A percentile compares a stretch with the other conserved stretches of the same genome.
Conservation (phyloP, 2,797 vertebrate genomes). For the Petrocephalus schoutedeni region DNA sequence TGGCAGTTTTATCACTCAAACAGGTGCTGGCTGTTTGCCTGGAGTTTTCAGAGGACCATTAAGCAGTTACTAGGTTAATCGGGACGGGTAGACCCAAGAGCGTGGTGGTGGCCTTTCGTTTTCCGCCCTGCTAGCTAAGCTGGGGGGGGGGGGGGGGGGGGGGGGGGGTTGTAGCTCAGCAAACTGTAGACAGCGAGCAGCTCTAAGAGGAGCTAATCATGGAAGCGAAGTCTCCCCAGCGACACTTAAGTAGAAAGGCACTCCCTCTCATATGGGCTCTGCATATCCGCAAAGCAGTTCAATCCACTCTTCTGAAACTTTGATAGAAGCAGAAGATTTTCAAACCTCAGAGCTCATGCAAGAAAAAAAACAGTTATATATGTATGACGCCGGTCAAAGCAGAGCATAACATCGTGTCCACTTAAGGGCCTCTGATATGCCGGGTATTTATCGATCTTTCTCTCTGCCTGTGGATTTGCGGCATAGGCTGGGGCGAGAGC, state of each 20-base stretch:
- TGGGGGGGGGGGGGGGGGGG: neutral
- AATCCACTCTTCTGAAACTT: conserved; percentile 23
- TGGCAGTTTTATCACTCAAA: neutral
- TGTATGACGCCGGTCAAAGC: neutral
- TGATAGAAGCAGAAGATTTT: conserved; percentile 25
- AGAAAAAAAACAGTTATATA: neutral
- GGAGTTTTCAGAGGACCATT: neutral
- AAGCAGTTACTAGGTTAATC: conserved; percentile 32
- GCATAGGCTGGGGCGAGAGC: neutral
- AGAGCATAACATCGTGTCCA: neutral
- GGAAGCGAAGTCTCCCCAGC: neutral
- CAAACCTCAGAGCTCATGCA: conserved; percentile 29
- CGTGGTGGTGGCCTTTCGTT: neutral
- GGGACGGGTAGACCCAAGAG: neutral
- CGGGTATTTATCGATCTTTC: neutral
- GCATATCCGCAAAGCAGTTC: neutral
- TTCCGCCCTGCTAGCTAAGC: neutral
- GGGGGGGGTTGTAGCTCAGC: neutral
- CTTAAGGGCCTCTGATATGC: neutral
- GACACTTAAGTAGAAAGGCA: neutral
- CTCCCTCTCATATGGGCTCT: neutral
- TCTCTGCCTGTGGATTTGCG: neutral
- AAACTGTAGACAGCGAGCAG: neutral
- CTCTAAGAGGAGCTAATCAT: neutral
- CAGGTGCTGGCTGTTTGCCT: neutral